Evolutionary conservation across 2,797 vertebrate genomes (phyloP).

Genomic region (Lutjanus argentimaculatus): DNA sequence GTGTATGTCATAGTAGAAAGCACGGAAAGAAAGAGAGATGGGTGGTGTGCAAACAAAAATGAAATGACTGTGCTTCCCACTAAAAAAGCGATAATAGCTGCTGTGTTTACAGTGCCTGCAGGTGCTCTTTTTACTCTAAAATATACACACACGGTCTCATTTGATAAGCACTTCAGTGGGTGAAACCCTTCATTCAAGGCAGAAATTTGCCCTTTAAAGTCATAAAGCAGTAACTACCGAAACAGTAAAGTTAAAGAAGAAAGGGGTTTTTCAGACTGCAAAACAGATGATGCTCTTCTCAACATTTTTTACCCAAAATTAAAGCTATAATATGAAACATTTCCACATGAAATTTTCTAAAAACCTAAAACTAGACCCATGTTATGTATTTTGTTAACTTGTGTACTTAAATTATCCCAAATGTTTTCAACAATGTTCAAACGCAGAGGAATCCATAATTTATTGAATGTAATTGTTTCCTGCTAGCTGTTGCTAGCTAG

Average conservation of each 20-base stretch:
- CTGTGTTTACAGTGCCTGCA: conserved; percentile 51
- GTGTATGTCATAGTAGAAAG: conserved; percentile 24
- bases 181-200: conserved; percentile 7
- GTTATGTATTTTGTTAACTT: not conserved
- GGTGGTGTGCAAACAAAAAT: conserved; percentile 41
- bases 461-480: too few relatives aligned
- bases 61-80: conserved; percentile 37
- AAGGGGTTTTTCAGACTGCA: not conserved
- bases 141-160: conserved; percentile 16
- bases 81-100: conserved; percentile 51
- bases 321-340: too few relatives aligned
- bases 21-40: conserved; percentile 19
- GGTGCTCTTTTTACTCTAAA: conserved; percentile 30
- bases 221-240: not conserved
- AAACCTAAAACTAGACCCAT: not conserved
- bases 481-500: too few relatives aligned
- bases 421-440: too few relatives aligned
- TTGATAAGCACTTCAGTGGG: conserved; percentile 4
- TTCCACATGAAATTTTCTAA: too few relatives aligned
- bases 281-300: not conserved
- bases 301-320: not conserved
- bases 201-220: not conserved
- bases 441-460: too few relatives aligned
- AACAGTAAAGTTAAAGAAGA: not conserved
- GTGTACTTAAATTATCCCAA: too few relatives aligned